A percentile compares a stretch with the other conserved stretches of the same genome.
Evolutionary conservation across 2,797 vertebrate species (phyloP).

Genomic region (Acrossocheilus fasciatus): DNA sequence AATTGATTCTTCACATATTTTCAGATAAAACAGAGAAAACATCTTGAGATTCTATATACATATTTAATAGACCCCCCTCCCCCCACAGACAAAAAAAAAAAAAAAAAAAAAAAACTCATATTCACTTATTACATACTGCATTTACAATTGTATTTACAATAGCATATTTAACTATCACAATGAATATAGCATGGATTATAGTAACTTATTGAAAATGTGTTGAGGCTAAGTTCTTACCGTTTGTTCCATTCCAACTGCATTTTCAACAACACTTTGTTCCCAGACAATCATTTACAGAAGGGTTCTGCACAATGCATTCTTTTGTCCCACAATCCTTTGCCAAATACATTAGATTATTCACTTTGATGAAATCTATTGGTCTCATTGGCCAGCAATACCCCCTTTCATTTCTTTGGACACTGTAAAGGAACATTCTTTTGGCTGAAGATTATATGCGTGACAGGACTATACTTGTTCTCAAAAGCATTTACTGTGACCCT

Average conservation of each 20-base stretch:
- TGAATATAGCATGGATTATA: slow-evolving; percentile 71
- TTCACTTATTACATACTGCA: slow-evolving; percentile 76
- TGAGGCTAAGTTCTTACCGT: slow-evolving; percentile 35
- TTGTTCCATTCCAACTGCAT: slow-evolving; percentile 8
- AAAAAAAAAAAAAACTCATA: slow-evolving; percentile 76
- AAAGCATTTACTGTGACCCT: slow-evolving; percentile 25
- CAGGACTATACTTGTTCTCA: slow-evolving; percentile 14
- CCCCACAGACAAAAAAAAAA: slow-evolving; percentile 64
- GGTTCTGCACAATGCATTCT: slow-evolving; percentile 17
- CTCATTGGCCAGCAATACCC: slow-evolving; percentile 4
- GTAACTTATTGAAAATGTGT: slow-evolving; percentile 57
- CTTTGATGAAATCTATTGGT: slow-evolving; percentile 27
- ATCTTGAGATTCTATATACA: slow-evolving; percentile 69
- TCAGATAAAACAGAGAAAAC: slow-evolving; percentile 51
- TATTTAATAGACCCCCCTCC: slow-evolving; percentile 80
- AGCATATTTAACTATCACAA: slow-evolving; percentile 80
- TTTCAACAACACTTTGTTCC: slow-evolving; percentile 1
- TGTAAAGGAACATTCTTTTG: slow-evolving; percentile 22
- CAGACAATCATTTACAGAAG: slow-evolving; percentile 30
- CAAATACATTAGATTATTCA: slow-evolving; percentile 13
- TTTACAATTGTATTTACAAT: slow-evolving; percentile 84
- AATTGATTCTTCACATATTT: slow-evolving; percentile 12
- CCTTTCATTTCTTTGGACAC: slow-evolving; percentile 30
- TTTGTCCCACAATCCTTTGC: slow-evolving; percentile 21
- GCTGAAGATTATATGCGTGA: slow-evolving; percentile 20